phyloP scores from a whole-genome alignment of 2,797 vertebrate species.

The Sebastolobus alascanus region DNA sequence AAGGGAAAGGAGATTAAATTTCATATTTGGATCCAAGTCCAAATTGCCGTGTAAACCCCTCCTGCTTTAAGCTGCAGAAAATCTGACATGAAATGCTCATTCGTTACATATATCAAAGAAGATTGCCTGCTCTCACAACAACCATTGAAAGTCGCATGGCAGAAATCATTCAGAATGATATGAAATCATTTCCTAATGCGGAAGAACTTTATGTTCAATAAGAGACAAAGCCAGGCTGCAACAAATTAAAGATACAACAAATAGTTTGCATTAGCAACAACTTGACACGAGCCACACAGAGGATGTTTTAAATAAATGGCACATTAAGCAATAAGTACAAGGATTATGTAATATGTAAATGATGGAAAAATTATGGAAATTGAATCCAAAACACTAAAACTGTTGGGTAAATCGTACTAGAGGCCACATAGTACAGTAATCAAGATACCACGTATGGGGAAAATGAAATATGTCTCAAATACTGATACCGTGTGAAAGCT shows the following conservation, averaged over 20 bases:
- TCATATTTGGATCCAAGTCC: constrained; percentile 35
- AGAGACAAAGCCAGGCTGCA: not conserved
- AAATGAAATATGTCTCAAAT: not conserved
- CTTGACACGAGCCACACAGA: not conserved
- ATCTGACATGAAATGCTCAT: constrained; percentile 22
- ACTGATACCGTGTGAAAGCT: not conserved
- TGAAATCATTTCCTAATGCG: not conserved
- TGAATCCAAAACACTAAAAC: not conserved
- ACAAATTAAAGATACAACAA: not conserved
- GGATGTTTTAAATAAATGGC: not conserved
- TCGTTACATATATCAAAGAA: constrained; percentile 25
- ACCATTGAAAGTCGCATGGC: not conserved
- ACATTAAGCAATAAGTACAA: not conserved
- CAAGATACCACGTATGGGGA: not conserved
- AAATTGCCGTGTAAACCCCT: constrained; percentile 16
- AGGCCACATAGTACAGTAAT: not conserved
- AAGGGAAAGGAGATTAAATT: constrained; percentile 22
- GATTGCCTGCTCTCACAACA: constrained; percentile 6
- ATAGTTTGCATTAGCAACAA: not conserved
- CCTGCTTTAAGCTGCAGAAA: constrained; percentile 14
- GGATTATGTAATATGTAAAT: not conserved
- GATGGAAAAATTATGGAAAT: not conserved
- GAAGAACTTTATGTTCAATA: not conserved
- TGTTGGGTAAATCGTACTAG: not conserved
- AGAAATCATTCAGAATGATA: constrained; percentile 21